phyloP scores from a whole-genome alignment of 2,113 vertebrate genomes.

The Thermophis baileyi region DNA sequence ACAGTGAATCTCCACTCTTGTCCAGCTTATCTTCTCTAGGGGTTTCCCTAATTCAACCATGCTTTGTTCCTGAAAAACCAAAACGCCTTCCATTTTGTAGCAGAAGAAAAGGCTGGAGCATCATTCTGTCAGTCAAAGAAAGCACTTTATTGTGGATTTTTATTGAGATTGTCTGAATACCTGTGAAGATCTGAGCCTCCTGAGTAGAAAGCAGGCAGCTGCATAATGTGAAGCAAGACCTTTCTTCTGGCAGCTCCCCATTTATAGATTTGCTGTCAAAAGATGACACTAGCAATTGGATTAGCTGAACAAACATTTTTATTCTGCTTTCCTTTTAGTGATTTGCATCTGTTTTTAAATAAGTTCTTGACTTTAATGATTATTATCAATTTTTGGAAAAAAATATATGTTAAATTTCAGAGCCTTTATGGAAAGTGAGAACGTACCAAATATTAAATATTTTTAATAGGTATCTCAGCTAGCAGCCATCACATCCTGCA shows the following conservation, averaged over 20 bases:
- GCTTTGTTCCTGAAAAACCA: background rate
- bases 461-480: background rate
- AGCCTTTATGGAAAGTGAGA: background rate
- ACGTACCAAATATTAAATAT: background rate
- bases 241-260: background rate
- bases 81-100: background rate
- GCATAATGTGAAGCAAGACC: background rate
- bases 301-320: background rate
- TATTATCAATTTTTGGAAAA: background rate
- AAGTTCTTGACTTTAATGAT: background rate
- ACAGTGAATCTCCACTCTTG: background rate
- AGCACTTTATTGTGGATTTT: background rate
- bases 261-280: background rate
- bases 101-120: background rate
- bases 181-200: background rate
- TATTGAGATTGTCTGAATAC: background rate
- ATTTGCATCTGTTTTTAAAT: background rate
- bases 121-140: background rate
- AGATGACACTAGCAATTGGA: background rate
- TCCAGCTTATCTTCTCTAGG: background rate
- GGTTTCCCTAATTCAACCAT: background rate
- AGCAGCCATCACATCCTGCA: background rate
- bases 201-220: background rate
- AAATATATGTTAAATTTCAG: background rate
- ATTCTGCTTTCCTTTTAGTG: background rate